phyloP scores from a whole-genome alignment of 2,797 vertebrate species.

The Sparus aurata region DNA sequence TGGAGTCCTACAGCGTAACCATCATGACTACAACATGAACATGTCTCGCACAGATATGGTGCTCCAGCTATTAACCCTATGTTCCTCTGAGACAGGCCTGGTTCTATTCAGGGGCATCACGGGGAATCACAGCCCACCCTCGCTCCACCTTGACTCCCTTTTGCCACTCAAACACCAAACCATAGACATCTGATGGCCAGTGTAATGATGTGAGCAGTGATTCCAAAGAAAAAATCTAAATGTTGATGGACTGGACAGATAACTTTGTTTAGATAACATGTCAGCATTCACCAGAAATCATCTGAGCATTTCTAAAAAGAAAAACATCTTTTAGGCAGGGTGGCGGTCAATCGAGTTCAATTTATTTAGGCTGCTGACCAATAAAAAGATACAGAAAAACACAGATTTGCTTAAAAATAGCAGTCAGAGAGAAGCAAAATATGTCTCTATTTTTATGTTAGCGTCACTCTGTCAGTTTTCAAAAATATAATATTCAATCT shows the following conservation, averaged over 20 bases:
- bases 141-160: constrained; percentile 15
- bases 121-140: constrained; percentile 60
- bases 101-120: constrained; percentile 59
- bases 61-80: constrained; percentile 31
- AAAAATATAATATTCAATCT: not conserved
- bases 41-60: constrained; percentile 48
- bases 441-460: not conserved
- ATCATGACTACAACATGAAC: constrained; percentile 56
- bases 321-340: not conserved
- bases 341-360: not conserved
- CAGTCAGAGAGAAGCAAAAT: not conserved
- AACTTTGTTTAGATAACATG: not conserved
- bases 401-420: not conserved
- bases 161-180: constrained; percentile 14
- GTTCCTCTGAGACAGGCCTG: constrained; percentile 36
- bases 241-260: constrained; percentile 1
- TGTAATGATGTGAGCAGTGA: constrained; percentile 18
- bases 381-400: not conserved
- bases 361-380: not conserved
- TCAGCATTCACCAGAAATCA: not conserved
- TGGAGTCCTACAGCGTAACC: constrained; percentile 63
- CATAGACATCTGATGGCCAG: constrained; percentile 13
- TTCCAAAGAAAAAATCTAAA: constrained; percentile 9
- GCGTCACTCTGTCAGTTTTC: not conserved
- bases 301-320: not conserved